Percentiles rank a stretch among this genome's conserved stretches.
Conservation (phyloP, 2,888 invertebrate genomes). For the Apotomis capreana region DNA sequence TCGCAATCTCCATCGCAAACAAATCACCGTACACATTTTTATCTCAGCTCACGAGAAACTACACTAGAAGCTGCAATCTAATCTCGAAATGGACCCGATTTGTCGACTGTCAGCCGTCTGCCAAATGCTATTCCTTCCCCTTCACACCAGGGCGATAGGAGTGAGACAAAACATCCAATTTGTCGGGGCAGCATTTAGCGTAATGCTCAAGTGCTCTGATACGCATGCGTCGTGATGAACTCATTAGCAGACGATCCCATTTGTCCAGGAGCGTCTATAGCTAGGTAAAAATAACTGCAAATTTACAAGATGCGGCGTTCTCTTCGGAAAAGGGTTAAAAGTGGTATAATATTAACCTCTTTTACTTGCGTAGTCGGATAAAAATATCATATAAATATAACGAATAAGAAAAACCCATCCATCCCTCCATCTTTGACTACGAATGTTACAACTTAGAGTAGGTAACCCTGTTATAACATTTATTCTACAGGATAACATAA, state of each 20-base stretch:
- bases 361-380: too few species aligned
- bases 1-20: slow-evolving; percentile 2
- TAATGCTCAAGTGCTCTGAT: slow-evolving; percentile 32
- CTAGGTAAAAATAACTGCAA: not conserved
- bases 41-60: slow-evolving; percentile 20
- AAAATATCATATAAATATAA: too few species aligned
- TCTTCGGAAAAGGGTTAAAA: too few species aligned
- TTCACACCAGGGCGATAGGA: not conserved
- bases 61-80: slow-evolving; percentile 32
- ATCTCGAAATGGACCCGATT: slow-evolving; percentile 27
- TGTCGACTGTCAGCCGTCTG: slow-evolving; percentile 8
- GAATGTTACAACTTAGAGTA: too few species aligned
- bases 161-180: slow-evolving; percentile 21
- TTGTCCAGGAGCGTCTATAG: slow-evolving; percentile 11
- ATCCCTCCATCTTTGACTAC: too few species aligned
- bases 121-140: slow-evolving; percentile 23
- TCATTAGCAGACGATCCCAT: slow-evolving; percentile 25
- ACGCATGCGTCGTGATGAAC: slow-evolving; percentile 34
- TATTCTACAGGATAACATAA: too few species aligned
- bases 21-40: slow-evolving; percentile 17
- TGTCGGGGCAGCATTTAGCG: slow-evolving; percentile 20
- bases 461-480: too few species aligned
- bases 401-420: too few species aligned
- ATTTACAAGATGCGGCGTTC: too few species aligned
- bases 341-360: too few species aligned